Percentiles rank a stretch among this genome's conserved stretches.
Conservation (phyloP, 2,113 vertebrate species). For the Bungarus multicinctus region DNA sequence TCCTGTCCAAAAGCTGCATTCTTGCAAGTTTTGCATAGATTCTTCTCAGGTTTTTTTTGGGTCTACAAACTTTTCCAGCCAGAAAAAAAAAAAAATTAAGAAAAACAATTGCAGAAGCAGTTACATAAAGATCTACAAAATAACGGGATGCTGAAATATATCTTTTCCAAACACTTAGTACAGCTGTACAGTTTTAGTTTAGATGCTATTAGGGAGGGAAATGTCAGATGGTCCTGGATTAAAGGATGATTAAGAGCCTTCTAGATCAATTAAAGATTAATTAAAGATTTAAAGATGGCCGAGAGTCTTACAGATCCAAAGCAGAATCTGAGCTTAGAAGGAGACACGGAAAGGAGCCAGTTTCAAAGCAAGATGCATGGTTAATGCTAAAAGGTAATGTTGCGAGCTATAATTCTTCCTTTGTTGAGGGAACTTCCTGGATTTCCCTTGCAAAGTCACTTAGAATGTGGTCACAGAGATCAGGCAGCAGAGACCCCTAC, state of each 20-base stretch:
- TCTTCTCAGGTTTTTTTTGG: not conserved
- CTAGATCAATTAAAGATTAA: not conserved
- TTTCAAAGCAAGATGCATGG: not conserved
- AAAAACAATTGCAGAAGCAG: not conserved
- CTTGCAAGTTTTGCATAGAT: not conserved
- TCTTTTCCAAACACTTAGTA: not conserved
- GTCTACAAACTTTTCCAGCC: not conserved
- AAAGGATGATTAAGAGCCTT: not conserved
- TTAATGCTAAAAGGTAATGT: not conserved
- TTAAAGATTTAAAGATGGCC: not conserved
- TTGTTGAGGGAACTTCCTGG: not conserved
- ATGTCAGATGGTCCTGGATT: not conserved
- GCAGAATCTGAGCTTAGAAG: not conserved
- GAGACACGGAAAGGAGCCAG: not conserved
- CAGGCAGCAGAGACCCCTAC: not conserved
- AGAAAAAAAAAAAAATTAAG: not conserved
- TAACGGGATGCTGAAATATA: not conserved
- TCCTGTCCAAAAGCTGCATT: not conserved
- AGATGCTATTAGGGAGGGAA: not conserved
- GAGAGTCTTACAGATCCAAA: not conserved
- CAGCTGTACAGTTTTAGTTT: not conserved
- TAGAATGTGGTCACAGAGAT: not conserved
- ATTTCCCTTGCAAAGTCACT: not conserved
- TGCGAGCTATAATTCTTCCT: not conserved
- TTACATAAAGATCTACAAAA: not conserved